These are phyloP conservation scores for Diarsia rubi DNA, from an alignment of 2,888 invertebrate genomes.

Conservation along the genomic window DNA sequence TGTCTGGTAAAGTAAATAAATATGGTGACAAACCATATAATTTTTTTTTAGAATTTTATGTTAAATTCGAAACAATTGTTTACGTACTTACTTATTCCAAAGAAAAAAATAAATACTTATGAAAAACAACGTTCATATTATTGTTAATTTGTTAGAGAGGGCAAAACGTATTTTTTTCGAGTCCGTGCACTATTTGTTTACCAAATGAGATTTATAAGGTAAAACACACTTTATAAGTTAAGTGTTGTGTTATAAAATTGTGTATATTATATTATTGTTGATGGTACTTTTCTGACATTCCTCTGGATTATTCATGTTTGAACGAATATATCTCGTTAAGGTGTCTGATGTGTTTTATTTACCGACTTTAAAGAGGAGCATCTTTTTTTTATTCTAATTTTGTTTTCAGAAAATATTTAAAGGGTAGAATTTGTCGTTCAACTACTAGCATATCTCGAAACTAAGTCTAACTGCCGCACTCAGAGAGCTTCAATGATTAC, in stretches of 20 bases:
- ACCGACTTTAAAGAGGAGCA: too few species aligned
- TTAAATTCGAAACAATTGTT: neutral
- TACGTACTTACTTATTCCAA: too few species aligned
- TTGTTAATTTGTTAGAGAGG: neutral
- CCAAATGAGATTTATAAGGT: neutral
- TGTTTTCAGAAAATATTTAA: neutral
- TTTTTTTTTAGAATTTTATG: neutral
- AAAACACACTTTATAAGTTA: constrained; percentile 50
- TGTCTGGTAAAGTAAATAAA: constrained; percentile 14
- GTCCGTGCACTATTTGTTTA: constrained; percentile 11
- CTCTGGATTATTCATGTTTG: constrained; percentile 83
- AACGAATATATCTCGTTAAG: constrained; percentile 82
- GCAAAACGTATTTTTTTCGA: neutral
- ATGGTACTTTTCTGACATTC: constrained; percentile 82
- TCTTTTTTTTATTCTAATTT: too few species aligned
- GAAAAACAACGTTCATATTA: neutral
- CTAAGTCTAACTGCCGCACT: neutral
- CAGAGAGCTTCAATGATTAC: too few species aligned
- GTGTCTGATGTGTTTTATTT: constrained; percentile 67
- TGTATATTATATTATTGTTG: constrained; percentile 72
- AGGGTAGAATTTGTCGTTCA: neutral
- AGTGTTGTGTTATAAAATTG: constrained; percentile 71
- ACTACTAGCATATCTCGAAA: neutral
- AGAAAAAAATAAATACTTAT: neutral
- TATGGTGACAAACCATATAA: neutral